Percentiles rank a stretch among this genome's conserved stretches.
These are phyloP conservation scores for Eumaeus atala DNA, from an alignment of 1,140 invertebrate genomes.

Conservation along the genomic window DNA sequence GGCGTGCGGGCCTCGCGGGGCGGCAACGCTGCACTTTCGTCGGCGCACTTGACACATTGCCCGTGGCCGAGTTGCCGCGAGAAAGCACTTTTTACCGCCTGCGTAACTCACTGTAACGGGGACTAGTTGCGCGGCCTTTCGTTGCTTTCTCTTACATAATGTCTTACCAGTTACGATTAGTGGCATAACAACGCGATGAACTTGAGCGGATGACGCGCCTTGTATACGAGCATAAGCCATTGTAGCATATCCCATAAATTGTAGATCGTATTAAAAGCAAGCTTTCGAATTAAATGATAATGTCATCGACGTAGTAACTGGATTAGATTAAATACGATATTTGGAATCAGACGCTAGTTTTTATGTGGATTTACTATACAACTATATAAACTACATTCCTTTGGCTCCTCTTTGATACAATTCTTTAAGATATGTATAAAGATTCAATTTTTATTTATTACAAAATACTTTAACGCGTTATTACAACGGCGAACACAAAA, in stretches of 20 bases:
- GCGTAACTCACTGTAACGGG: conserved; percentile 60
- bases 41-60: conserved; percentile 70
- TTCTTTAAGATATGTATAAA: too few relatives aligned
- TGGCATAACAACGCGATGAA: conserved; percentile 53
- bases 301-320: too few relatives aligned
- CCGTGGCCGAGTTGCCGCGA: conserved; percentile 69
- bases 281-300: too few relatives aligned
- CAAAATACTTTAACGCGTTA: too few relatives aligned
- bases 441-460: too few relatives aligned
- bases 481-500: too few relatives aligned
- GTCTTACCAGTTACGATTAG: conserved; percentile 54
- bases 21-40: conserved; percentile 68
- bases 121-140: conserved; percentile 59
- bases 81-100: conserved; percentile 70
- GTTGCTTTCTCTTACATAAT: conserved; percentile 71
- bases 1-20: conserved; percentile 51
- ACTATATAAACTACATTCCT: too few relatives aligned
- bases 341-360: too few relatives aligned
- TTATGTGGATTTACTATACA: too few relatives aligned
- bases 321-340: too few relatives aligned
- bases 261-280: too few relatives aligned
- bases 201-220: conserved; percentile 45
- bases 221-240: not conserved
- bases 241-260: conserved; percentile 2
- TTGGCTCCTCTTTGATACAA: too few relatives aligned